A percentile compares a stretch with the other conserved stretches of the same genome.
phyloP scores from a whole-genome alignment of 2,888 invertebrate species.

The Perizoma flavofasciatum region DNA sequence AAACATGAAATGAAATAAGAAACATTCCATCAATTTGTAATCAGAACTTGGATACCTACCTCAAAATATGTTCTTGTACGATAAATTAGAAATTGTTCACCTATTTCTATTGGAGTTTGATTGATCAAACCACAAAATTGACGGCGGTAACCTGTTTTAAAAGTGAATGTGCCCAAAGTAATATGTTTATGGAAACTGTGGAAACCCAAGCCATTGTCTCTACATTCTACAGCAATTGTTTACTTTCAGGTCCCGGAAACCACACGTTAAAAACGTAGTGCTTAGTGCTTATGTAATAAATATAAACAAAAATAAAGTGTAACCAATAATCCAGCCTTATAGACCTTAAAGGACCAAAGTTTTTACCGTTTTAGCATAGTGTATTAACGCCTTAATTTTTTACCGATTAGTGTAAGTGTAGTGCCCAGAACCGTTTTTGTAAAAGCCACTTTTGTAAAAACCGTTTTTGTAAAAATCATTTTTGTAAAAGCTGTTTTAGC shows the following conservation, averaged over 20 bases:
- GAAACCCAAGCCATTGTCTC: constrained; percentile 29
- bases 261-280: constrained; percentile 56
- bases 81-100: too few species aligned
- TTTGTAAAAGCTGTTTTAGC: constrained; percentile 32
- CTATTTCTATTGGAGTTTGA: too few species aligned
- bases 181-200: constrained; percentile 17
- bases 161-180: constrained; percentile 1
- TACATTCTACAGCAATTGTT: constrained; percentile 28
- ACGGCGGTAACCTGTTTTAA: background rate
- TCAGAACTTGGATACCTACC: too few species aligned
- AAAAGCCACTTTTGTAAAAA: constrained; percentile 14
- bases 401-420: constrained; percentile 53
- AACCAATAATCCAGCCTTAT: constrained; percentile 72
- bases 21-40: too few species aligned
- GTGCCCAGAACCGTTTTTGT: constrained; percentile 36
- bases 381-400: constrained; percentile 72
- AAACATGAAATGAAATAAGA: too few species aligned
- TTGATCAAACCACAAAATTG: background rate
- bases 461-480: constrained; percentile 19
- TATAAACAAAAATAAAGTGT: constrained; percentile 43
- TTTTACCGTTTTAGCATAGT: constrained; percentile 67
- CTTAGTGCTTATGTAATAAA: constrained; percentile 70
- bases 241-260: constrained; percentile 26
- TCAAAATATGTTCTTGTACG: too few species aligned
- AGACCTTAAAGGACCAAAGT: constrained; percentile 78